These are phyloP conservation scores for Pogoniulus pusillus DNA, from an alignment of 2,797 vertebrate species.

Conservation along the genomic window DNA sequence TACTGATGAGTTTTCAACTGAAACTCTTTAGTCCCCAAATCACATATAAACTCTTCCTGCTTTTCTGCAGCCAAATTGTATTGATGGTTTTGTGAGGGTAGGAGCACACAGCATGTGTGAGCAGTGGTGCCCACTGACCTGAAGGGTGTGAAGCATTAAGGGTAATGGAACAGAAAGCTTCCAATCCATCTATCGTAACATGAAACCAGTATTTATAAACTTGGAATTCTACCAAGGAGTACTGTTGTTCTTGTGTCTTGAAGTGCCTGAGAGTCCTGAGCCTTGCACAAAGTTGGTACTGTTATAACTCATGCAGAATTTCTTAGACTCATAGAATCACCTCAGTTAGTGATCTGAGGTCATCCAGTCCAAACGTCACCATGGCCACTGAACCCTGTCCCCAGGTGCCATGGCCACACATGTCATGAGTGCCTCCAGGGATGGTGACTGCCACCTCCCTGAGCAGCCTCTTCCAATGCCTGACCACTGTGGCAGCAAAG, in stretches of 20 bases:
- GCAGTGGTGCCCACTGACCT: background rate
- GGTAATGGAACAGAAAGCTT: background rate
- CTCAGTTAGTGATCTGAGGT: no score
- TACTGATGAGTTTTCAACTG: background rate
- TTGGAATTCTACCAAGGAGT: background rate
- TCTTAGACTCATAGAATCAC: background rate
- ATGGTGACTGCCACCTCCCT: no score
- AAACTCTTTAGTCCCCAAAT: background rate
- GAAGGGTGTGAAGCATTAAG: background rate
- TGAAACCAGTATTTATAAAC: background rate
- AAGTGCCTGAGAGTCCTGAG: background rate
- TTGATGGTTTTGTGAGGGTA: background rate
- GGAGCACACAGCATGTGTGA: background rate
- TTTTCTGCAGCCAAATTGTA: background rate
- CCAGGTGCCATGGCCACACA: no score
- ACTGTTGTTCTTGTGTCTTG: background rate
- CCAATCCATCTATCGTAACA: background rate
- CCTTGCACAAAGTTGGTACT: background rate
- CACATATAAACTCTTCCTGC: background rate
- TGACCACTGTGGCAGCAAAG: no score
- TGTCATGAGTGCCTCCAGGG: no score
- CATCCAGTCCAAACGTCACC: no score
- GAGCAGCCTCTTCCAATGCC: no score
- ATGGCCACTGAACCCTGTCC: no score
- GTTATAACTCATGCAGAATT: accelerated